These are phyloP conservation scores for Coracopsis vasa DNA, from an alignment of 2,113 vertebrate genomes.

Conservation along the genomic window DNA sequence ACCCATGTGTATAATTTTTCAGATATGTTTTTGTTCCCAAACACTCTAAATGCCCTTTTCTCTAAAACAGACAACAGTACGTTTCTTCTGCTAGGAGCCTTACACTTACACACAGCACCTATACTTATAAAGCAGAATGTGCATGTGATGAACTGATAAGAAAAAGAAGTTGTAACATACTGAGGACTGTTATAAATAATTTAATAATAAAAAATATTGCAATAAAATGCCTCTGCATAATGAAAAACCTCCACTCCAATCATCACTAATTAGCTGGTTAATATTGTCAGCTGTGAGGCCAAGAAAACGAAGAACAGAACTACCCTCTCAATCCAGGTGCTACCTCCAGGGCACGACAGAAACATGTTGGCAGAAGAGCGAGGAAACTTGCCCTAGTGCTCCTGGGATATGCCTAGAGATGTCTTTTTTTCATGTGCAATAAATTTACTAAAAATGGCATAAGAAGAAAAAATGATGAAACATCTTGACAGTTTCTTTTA, in stretches of 20 bases:
- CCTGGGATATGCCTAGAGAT: constrained; percentile 61
- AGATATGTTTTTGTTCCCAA: not conserved
- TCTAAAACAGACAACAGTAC: not conserved
- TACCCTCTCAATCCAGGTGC: constrained; percentile 57
- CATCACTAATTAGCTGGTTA: constrained; percentile 32
- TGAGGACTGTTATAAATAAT: not conserved
- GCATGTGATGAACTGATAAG: not conserved
- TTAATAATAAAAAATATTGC: not conserved
- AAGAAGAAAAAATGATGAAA: constrained; percentile 53
- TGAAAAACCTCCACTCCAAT: not conserved
- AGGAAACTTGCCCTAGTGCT: constrained; percentile 43
- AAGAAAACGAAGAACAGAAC: constrained; percentile 15
- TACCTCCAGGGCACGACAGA: constrained; percentile 68
- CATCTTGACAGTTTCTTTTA: constrained; percentile 56
- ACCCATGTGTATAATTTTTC: not conserved
- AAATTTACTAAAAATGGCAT: constrained; percentile 65
- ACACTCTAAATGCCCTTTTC: not conserved
- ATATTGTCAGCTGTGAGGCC: constrained; percentile 30
- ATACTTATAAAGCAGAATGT: not conserved
- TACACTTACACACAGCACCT: not conserved
- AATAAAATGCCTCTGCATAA: not conserved
- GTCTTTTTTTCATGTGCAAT: constrained; percentile 61
- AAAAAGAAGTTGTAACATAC: not conserved
- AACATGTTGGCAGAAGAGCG: constrained; percentile 30
- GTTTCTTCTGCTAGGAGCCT: not conserved